Evolutionary conservation across 2,797 vertebrate genomes (phyloP), one percentile per base, ranked within the genome.

Genomic region (Tapera naevia): DNA sequence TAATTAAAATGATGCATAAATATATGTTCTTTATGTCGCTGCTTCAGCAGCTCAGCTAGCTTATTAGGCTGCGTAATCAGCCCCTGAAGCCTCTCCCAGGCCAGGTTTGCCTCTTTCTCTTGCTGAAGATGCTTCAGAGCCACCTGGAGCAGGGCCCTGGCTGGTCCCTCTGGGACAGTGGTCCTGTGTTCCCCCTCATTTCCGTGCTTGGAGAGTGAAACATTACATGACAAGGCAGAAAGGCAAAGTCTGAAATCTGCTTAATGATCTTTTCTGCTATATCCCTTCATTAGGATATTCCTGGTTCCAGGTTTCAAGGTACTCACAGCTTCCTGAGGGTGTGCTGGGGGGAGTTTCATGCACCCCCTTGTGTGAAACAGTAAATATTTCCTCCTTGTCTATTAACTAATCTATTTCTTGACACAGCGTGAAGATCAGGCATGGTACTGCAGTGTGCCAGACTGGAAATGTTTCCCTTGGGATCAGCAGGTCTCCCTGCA

Each of bases 1-100:
- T 93, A 93, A 93, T 95, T 94, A 91, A 94, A 94, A 70, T 93
- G 28, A 86, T 81, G 24, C 74, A 88, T 90, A 81, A 70, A 66
- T 60, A 3, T 58, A 30, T 84, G 51, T 78, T 86, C 73, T 91
- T 84, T 66, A 66, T 22, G 28, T 86, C 79, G 83, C 32, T 80
- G 73, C 66, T 95, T 88, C 73, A 86, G 86, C 66, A 69, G 66
- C 83, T 84, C 86, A 23, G 14, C 28, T 65, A 75, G 76, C 28
- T 81, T 72, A 45, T 60, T 84, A 84, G 62, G 71, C 86, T 81
- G 88, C 86, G 73, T 50, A 69, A 84, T 91, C 78, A 79, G 70
- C 39, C 71, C 28, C 50, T 10, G n/a, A 74, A 80, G 50, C 61
- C n/a, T 93, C 21, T 82, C 53, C 33, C 32, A 66, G 39, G 30